phyloP scores from a whole-genome alignment of 2,113 vertebrate species.

The Pongo pygmaeus region DNA sequence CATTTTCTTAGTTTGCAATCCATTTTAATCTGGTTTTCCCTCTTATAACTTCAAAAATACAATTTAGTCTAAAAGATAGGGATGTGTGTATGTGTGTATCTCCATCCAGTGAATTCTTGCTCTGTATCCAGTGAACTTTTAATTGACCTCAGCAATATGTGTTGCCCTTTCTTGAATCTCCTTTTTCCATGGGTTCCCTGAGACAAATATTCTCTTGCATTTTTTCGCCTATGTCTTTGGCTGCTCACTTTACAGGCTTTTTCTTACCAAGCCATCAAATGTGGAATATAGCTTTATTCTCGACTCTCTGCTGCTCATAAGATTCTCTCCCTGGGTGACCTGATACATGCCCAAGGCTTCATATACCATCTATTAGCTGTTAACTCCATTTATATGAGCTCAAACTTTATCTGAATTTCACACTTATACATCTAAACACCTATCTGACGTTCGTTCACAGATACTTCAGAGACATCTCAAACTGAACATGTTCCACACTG shows the following conservation, averaged over 20 bases:
- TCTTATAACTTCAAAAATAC: background rate
- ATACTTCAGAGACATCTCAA: background rate
- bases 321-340: background rate
- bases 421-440: background rate
- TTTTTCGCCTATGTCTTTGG: background rate
- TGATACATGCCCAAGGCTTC: background rate
- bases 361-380: background rate
- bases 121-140: background rate
- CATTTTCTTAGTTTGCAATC: background rate
- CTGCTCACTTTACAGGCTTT: background rate
- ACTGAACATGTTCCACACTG: background rate
- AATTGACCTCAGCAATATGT: background rate
- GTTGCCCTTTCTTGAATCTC: background rate
- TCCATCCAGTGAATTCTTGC: background rate
- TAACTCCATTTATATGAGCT: background rate
- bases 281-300: background rate
- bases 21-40: background rate
- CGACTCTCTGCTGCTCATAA: background rate
- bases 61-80: background rate
- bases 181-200: background rate
- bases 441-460: background rate
- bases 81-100: background rate
- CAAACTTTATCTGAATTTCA: background rate
- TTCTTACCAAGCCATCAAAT: background rate
- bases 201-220: background rate